Evolutionary conservation across 2,797 vertebrate genomes (phyloP).

Genomic region (Falco naumanni): DNA sequence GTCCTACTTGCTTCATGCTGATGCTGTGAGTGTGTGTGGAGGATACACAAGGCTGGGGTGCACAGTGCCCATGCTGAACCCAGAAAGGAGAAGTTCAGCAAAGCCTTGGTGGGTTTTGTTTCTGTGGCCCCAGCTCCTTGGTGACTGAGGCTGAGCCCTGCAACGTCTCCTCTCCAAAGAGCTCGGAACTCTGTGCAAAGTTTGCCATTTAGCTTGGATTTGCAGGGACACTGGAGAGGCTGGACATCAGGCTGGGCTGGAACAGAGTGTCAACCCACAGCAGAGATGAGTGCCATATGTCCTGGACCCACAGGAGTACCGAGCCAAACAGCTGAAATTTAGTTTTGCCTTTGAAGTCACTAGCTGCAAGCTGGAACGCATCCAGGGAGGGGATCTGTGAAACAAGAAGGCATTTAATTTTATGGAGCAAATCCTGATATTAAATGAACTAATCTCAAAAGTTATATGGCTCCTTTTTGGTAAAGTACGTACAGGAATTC

Average conservation of each 20-base stretch:
- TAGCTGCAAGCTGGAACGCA: not conserved
- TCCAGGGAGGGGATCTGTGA: not conserved
- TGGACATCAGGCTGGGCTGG: not conserved
- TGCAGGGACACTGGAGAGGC: not conserved
- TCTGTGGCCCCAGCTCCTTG: not conserved
- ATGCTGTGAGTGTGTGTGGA: rapidly evolving
- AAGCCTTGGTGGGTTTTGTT: rapidly evolving
- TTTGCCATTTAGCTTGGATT: not conserved
- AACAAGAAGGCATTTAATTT: not conserved
- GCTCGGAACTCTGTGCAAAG: not conserved
- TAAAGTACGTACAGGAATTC: not conserved
- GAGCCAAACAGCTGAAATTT: not conserved
- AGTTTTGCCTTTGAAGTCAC: not conserved
- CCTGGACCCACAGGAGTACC: not conserved
- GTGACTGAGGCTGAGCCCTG: not conserved
- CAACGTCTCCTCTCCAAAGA: not conserved
- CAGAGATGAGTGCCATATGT: not conserved
- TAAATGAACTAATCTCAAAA: not conserved
- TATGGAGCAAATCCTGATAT: not conserved
- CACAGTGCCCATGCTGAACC: not conserved
- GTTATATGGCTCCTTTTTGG: not conserved
- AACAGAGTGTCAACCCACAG: not conserved
- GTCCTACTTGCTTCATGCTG: not conserved
- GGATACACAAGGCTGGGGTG: not conserved
- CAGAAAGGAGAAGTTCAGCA: not conserved